These are phyloP conservation scores for Physeter macrocephalus DNA, from an alignment of 2,113 vertebrate genomes.

Conservation along the genomic window DNA sequence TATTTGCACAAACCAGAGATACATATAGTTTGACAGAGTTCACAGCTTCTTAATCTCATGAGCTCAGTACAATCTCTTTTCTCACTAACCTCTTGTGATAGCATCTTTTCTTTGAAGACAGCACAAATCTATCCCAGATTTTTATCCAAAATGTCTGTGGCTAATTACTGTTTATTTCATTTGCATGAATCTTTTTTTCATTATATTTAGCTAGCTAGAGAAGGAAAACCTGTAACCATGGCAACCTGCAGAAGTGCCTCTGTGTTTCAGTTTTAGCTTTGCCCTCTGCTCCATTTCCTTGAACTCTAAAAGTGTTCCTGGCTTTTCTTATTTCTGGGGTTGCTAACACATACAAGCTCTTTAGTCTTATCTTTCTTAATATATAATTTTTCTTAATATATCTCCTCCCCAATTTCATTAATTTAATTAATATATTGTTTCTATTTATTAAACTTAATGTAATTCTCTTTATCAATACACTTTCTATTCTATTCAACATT, in stretches of 20 bases:
- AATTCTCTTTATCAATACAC: not conserved
- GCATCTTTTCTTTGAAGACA: not conserved
- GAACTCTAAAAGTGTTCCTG: not conserved
- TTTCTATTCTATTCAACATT: not conserved
- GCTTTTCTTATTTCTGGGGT: not conserved
- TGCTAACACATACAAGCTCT: not conserved
- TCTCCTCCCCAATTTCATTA: not conserved
- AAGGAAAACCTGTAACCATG: not conserved
- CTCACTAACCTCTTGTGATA: not conserved
- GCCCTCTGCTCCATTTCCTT: not conserved
- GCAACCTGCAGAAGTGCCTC: not conserved
- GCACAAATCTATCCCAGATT: not conserved
- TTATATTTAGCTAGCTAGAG: not conserved
- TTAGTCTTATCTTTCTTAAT: not conserved
- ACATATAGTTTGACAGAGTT: not conserved
- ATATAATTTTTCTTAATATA: not conserved
- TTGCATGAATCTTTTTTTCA: not conserved
- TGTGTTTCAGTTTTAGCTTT: not conserved
- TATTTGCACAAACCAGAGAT: not conserved
- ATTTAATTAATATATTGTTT: not conserved
- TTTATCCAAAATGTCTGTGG: not conserved
- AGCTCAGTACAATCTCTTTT: not conserved
- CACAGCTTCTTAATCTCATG: not conserved
- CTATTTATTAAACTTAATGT: not conserved
- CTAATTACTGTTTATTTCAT: not conserved